Base-by-base conservation (phyloP, 2,888 invertebrate genomes). In the Dolichopus griseipennis region DNA sequence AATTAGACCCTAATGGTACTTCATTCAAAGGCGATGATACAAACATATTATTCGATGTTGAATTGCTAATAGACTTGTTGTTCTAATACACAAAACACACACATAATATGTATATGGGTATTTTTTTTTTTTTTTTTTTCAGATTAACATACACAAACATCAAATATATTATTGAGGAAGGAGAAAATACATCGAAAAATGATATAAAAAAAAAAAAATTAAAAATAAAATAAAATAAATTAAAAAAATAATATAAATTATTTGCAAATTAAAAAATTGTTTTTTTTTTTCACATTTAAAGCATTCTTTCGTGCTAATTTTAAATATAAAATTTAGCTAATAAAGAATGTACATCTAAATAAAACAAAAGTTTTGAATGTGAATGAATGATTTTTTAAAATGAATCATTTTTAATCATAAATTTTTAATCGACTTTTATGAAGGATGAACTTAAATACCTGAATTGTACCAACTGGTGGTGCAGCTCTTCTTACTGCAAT, bases 401-500 rank as follows among this genome's bases (percentile, higher is more conserved):
- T 52, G 37, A 37, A 18, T 52, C 2, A 18, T 27, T 27, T 27
- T 27, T 27, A 27, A 27, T 27, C 27, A 27, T 27, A 27, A 4
- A 27, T 5, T 27, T 27, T 27, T 27, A 27, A 27, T 27, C 27
- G 5, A n/a, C n/a, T n/a, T n/a, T n/a, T n/a, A n/a, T 5, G 27
- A 27, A 27, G 27, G 5, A 27, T 27, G 5, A 3, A 22, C n/a
- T 20, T 22, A 20, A 20, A 64, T 79, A 79, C 80, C 80, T 80
- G 81, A 73, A 77, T 72, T 72, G 73, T 72, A 69, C 75, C 70
- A 71, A 72, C 70, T 67, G 72, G 73, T 20, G 72, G 74, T 1
- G 72, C 72, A 70, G 77, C 75, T 71, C 89, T 85, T 9, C 91
- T 85, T 34, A 90, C 82, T 7, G 90, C 85, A 72, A 89, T 88